A percentile compares a stretch with the other conserved stretches of the same genome.
phyloP scores from a whole-genome alignment of 2,888 invertebrate genomes.

The Lamellibrachia satsuma region DNA sequence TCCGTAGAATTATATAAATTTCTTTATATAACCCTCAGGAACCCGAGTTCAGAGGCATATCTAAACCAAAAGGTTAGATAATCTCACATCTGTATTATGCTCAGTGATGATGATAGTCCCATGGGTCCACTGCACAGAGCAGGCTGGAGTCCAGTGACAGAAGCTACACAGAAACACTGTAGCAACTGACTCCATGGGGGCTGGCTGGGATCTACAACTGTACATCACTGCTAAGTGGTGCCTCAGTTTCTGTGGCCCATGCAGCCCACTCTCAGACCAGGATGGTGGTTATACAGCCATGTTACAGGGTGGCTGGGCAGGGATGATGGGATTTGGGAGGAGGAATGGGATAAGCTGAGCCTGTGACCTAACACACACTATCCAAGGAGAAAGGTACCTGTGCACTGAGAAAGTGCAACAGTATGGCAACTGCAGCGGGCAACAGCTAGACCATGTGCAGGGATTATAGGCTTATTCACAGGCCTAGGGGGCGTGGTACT shows the following conservation, averaged over 20 bases:
- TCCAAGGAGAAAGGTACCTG: neutral
- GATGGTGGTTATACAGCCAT: neutral
- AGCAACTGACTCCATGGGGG: neutral
- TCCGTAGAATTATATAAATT: too few relatives aligned
- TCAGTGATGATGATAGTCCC: too few relatives aligned
- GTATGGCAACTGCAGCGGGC: neutral
- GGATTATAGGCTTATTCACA: conserved; percentile 22
- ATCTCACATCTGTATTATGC: too few relatives aligned
- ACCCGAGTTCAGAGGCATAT: too few relatives aligned
- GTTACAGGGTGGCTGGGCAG: conserved; percentile 21
- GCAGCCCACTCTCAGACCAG: neutral
- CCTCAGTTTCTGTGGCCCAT: neutral
- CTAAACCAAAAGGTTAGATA: too few relatives aligned
- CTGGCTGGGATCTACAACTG: neutral
- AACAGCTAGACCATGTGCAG: neutral
- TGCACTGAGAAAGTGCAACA: conserved; percentile 8
- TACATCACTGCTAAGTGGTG: conserved; percentile 22
- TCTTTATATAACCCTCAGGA: too few relatives aligned
- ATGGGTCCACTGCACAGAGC: neutral
- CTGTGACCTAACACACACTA: conserved; percentile 18
- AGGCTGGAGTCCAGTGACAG: conserved; percentile 21
- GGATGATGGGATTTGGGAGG: conserved; percentile 1
- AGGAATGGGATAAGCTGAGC: neutral
- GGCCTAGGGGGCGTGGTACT: neutral
- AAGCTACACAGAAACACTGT: conserved; percentile 22